These are phyloP conservation scores for Drosophila nasuta DNA, from an alignment of 1,140 invertebrate species.

Conservation along the genomic window DNA sequence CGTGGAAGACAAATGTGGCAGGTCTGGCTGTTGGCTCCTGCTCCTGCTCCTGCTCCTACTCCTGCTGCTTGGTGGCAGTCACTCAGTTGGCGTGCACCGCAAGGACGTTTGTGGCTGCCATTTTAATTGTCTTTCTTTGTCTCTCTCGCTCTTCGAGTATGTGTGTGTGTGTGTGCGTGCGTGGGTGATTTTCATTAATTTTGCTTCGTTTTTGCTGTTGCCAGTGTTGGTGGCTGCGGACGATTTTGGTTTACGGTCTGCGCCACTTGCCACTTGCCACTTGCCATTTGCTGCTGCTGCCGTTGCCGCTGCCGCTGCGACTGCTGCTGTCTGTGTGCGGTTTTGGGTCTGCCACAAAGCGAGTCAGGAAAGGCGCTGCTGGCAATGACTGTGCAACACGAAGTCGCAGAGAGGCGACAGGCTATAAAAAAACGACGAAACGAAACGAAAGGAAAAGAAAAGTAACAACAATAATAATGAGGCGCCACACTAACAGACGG, in stretches of 20 bases:
- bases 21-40: conserved; percentile 27
- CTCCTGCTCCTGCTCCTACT: background rate
- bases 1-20: conserved; percentile 78
- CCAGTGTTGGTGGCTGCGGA: conserved; percentile 63
- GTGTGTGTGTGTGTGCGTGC: conserved; percentile 31
- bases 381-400: conserved; percentile 40
- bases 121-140: conserved; percentile 75
- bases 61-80: conserved; percentile 19
- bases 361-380: conserved; percentile 63
- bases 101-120: conserved; percentile 78
- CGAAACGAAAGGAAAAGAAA: background rate
- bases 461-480: conserved; percentile 71
- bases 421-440: background rate
- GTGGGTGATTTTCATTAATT: conserved; percentile 80
- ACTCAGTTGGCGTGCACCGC: conserved; percentile 59
- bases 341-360: conserved; percentile 70
- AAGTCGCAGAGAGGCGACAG: no score
- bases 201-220: conserved; percentile 74
- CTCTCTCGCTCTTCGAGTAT: background rate
- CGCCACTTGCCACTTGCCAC: conserved; percentile 11
- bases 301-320: conserved; percentile 22
- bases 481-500: conserved; percentile 69
- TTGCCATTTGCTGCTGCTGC: background rate
- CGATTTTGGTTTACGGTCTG: conserved; percentile 76
- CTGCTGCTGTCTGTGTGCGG: conserved; percentile 59